These are phyloP conservation scores for Clupea harengus DNA, from an alignment of 2,113 vertebrate species.

Conservation along the genomic window DNA sequence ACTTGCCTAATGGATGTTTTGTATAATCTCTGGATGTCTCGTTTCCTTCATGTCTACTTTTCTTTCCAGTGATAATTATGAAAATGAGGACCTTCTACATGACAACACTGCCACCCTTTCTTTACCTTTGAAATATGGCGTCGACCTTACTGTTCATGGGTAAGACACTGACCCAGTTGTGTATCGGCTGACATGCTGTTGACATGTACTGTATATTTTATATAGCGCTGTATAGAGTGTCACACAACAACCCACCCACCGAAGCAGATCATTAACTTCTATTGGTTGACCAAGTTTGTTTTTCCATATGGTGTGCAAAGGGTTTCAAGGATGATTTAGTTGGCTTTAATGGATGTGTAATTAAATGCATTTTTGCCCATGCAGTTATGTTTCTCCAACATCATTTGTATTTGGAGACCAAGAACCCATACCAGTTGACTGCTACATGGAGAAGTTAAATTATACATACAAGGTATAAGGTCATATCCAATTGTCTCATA, in stretches of 20 bases:
- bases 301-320: not conserved
- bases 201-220: not conserved
- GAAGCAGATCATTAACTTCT: not conserved
- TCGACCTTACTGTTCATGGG: constrained; percentile 81
- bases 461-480: constrained; percentile 86
- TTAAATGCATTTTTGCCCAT: constrained; percentile 11
- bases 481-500: not conserved
- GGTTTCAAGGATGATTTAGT: not conserved
- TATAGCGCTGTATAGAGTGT: not conserved
- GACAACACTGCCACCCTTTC: constrained; percentile 73
- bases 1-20: not conserved
- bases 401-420: constrained; percentile 82
- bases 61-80: constrained; percentile 79
- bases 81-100: constrained; percentile 60
- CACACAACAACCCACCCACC: not conserved
- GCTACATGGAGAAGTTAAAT: constrained; percentile 83
- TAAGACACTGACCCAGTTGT: constrained; percentile 61
- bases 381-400: constrained; percentile 81
- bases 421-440: constrained; percentile 66
- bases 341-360: constrained; percentile 2
- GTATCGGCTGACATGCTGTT: not conserved
- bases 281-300: not conserved
- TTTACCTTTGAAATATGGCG: constrained; percentile 82
- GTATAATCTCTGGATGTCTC: not conserved
- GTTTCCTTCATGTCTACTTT: constrained; percentile 24